These are phyloP conservation scores for Trachelus tabidus DNA, from an alignment of 2,888 invertebrate genomes.

Conservation along the genomic window DNA sequence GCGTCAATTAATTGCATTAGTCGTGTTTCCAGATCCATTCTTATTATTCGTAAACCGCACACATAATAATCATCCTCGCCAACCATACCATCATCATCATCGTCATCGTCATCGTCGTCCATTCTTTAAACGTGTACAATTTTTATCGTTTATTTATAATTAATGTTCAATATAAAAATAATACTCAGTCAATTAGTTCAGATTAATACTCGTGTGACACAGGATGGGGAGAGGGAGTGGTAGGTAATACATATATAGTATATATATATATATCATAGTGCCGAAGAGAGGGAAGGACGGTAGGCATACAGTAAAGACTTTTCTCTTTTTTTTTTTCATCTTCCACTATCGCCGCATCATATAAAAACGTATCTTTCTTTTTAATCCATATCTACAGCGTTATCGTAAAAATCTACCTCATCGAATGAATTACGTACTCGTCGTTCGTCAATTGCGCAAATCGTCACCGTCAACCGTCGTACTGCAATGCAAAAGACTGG, in stretches of 20 bases:
- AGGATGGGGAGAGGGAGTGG: slow-evolving; percentile 36
- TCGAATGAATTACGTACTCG: neutral
- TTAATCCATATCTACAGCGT: neutral
- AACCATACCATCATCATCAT: neutral
- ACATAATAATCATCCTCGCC: neutral
- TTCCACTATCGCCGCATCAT: neutral
- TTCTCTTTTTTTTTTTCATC: neutral
- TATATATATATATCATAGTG: neutral
- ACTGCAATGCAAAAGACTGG: neutral
- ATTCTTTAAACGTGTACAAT: slow-evolving; percentile 10
- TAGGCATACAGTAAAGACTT: neutral
- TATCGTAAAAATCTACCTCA: neutral
- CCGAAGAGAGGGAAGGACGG: slow-evolving; percentile 5
- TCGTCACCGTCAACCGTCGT: neutral
- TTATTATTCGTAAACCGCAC: neutral
- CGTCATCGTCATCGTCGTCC: slow-evolving; percentile 4
- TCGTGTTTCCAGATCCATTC: neutral
- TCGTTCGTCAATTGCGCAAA: neutral
- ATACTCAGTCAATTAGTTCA: slow-evolving; percentile 61
- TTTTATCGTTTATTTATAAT: slow-evolving; percentile 33
- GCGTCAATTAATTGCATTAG: too few relatives aligned
- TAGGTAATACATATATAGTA: neutral
- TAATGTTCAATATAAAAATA: slow-evolving; percentile 56
- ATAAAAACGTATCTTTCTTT: neutral
- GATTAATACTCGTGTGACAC: slow-evolving; percentile 54